Conservation (phyloP, 2,113 vertebrate species). For the Menura novaehollandiae region DNA sequence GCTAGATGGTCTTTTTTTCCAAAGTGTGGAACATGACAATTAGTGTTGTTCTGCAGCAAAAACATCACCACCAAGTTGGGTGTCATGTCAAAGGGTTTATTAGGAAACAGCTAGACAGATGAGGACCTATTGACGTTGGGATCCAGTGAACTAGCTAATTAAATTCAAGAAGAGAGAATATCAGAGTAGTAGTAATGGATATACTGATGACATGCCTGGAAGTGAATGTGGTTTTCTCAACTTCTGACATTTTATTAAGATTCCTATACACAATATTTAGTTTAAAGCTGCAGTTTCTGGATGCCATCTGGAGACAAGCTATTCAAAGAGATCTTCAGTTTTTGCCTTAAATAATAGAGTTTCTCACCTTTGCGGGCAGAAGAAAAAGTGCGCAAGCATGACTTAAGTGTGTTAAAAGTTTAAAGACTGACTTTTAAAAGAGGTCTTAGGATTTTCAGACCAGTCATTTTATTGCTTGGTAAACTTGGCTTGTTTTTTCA, state of each 20-base stretch:
- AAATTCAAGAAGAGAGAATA: neutral
- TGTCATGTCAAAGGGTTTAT: neutral
- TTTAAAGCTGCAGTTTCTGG: neutral
- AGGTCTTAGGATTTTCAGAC: neutral
- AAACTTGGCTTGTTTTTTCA: neutral
- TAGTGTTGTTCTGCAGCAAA: neutral
- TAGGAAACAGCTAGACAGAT: neutral
- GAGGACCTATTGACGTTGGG: neutral
- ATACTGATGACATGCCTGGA: neutral
- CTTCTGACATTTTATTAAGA: neutral
- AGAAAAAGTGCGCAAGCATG: neutral
- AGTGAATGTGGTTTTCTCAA: neutral
- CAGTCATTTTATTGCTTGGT: neutral
- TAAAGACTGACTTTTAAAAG: neutral
- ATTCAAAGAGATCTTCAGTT: neutral
- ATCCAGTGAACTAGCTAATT: neutral
- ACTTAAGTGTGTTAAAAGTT: neutral
- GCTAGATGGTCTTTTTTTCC: neutral
- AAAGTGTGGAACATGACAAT: rapidly evolving
- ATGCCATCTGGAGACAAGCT: neutral
- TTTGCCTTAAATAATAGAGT: neutral
- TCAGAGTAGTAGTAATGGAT: neutral
- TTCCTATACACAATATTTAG: neutral
- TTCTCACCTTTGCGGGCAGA: neutral
- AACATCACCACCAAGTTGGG: neutral